Evolutionary conservation across 2,888 invertebrate species (phyloP).

Genomic region (Pachliopta kotzebuea): DNA sequence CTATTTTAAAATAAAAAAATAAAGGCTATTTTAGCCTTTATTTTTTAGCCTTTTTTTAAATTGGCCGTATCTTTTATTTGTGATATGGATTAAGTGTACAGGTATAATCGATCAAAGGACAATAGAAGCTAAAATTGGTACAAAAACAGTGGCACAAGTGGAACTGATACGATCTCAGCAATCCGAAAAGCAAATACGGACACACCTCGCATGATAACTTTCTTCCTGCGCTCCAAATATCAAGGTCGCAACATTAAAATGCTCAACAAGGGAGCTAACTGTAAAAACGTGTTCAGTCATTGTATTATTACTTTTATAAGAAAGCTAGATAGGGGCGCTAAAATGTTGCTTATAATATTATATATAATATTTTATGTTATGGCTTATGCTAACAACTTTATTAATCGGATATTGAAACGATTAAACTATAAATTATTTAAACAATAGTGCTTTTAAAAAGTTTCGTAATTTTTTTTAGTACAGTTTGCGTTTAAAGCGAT

Average conservation of each 20-base stretch:
- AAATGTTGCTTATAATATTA: slow-evolving; percentile 35
- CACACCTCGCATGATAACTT: slow-evolving; percentile 41
- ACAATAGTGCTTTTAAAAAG: not conserved
- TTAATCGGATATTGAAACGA: too few species aligned
- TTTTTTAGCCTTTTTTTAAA: too few species aligned
- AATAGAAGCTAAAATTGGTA: slow-evolving; percentile 31
- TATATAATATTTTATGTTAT: too few species aligned
- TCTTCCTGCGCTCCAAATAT: slow-evolving; percentile 51
- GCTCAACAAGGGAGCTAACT: slow-evolving; percentile 53
- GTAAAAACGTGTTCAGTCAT: slow-evolving; percentile 60
- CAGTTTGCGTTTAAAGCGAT: not conserved
- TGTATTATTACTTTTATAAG: slow-evolving; percentile 46
- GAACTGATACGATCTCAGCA: slow-evolving; percentile 34
- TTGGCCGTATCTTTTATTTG: too few species aligned
- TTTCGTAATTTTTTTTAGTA: not conserved
- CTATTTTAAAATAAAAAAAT: too few species aligned
- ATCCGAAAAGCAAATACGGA: slow-evolving; percentile 38
- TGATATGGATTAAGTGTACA: slow-evolving; percentile 21
- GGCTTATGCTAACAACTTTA: too few species aligned
- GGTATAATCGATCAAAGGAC: slow-evolving; percentile 35
- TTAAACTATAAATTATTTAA: too few species aligned
- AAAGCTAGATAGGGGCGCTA: slow-evolving; percentile 45
- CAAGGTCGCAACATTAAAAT: slow-evolving; percentile 55
- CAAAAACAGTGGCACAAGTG: slow-evolving; percentile 42
- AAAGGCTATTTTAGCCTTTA: too few species aligned